These are phyloP conservation scores for Sinelater perroti DNA, from an alignment of 2,888 invertebrate genomes.

Conservation along the genomic window DNA sequence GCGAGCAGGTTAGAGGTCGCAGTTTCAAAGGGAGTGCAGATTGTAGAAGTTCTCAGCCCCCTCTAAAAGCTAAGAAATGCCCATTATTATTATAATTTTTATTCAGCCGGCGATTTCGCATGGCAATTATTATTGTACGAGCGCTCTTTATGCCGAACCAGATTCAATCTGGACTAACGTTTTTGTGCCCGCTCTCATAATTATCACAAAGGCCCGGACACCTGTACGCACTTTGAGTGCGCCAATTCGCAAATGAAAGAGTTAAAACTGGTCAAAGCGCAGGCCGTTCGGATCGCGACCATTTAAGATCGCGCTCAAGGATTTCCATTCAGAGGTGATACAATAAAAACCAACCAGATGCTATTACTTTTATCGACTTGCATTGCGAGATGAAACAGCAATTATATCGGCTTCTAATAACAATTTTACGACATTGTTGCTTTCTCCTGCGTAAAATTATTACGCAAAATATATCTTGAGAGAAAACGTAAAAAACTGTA, in stretches of 20 bases:
- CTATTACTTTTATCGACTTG: too few species aligned
- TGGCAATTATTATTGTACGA: constrained; percentile 44
- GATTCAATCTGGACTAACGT: constrained; percentile 30
- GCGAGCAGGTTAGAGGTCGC: constrained; percentile 39
- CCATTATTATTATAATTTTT: constrained; percentile 46
- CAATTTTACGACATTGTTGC: too few species aligned
- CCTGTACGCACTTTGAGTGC: constrained; percentile 31
- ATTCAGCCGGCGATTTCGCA: constrained; percentile 44
- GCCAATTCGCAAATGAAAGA: constrained; percentile 7
- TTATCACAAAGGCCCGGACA: constrained; percentile 30
- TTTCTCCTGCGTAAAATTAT: too few species aligned
- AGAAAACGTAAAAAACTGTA: too few species aligned
- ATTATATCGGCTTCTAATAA: too few species aligned
- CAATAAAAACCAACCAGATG: too few species aligned
- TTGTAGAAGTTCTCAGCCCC: constrained; percentile 41
- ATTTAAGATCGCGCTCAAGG: too few species aligned
- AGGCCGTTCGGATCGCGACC: too few species aligned
- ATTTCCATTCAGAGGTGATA: neutral
- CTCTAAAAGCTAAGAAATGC: constrained; percentile 43
- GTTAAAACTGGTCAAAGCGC: too few species aligned
- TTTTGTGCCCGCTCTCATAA: constrained; percentile 34
- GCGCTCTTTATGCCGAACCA: constrained; percentile 34
- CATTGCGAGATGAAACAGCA: too few species aligned
- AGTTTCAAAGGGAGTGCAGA: constrained; percentile 40
- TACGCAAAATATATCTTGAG: too few species aligned